phyloP scores from a whole-genome alignment of 2,888 invertebrate species.

The Heliconius aoede region DNA sequence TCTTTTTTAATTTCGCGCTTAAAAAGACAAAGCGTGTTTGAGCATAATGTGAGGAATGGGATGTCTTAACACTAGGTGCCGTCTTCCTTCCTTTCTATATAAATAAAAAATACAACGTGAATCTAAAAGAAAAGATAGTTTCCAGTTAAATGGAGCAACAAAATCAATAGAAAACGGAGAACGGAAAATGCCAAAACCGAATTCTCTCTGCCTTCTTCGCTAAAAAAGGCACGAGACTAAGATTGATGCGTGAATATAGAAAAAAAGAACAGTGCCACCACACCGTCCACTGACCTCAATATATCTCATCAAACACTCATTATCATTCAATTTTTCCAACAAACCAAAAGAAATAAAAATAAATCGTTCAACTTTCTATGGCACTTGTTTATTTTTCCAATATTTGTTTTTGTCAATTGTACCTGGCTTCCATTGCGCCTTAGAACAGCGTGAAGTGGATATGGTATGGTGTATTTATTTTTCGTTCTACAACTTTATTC shows the following conservation, averaged over 20 bases:
- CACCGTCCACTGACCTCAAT: conserved; percentile 32
- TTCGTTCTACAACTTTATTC: too few species aligned
- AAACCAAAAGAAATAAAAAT: conserved; percentile 43
- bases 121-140: not conserved
- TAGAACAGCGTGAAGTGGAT: not conserved
- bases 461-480: not conserved
- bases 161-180: not conserved
- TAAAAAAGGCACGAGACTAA: not conserved
- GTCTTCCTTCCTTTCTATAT: not conserved
- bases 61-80: not conserved
- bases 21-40: not conserved
- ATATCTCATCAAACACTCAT: conserved; percentile 23
- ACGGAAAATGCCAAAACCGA: not conserved
- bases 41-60: not conserved
- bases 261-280: not conserved
- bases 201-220: not conserved
- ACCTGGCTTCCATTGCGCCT: conserved; percentile 45
- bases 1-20: not conserved
- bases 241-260: not conserved
- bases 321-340: conserved; percentile 38
- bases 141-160: not conserved
- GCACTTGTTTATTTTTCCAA: conserved; percentile 62
- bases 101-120: not conserved
- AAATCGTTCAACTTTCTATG: conserved; percentile 57
- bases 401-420: conserved; percentile 76